Base-by-base conservation (phyloP, 2,888 invertebrate species). In the Aricia artaxerxes region DNA sequence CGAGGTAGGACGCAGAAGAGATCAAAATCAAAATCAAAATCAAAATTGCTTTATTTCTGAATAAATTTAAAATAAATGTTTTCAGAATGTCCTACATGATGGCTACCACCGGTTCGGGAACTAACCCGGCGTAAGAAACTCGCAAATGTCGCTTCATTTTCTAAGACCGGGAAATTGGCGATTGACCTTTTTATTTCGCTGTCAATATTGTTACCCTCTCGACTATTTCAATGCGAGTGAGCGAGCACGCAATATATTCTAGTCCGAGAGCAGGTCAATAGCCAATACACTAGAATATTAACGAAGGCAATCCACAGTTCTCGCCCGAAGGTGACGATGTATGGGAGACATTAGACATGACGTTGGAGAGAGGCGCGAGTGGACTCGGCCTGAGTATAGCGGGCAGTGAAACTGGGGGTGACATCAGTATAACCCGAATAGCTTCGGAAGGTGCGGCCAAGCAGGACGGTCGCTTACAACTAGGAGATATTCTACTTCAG, bases 331-430 rank as follows among this genome's bases (percentile, higher is more conserved):
- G 91, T 31, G 94, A 94, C 84, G 90, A 85, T 84, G 97, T 97
- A 83, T 99, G 98, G 98, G 97, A 98, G 90, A 98, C 97, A 90
- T 97, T 98, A 91, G 98, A 99, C 91, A 98, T 99, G 87, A 96
- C 97, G 80, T 94, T 99, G 91, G 99, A 99, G 92, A 96, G 99
- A 84, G 96, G 96, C 77, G 96, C 96, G 79, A 97, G 98, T 78
- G 99, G 99, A 6, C 96, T 99, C 83, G 99, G 99, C 9, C 98
- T 99, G 92, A 99, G 99, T 89, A 99, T 99, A 95, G 99, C 99
- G 83, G 99, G 99, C 79, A 99, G 99, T 69, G 99, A 99, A 93
- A 97, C 97, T 84, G 98, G 98, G 83, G 97, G 98, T 83, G 97
- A 98, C 90, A 99, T 99, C 93, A 99, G 98, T 95, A 98, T 99